Percentiles rank a stretch among this genome's conserved stretches.
Evolutionary conservation across 2,113 vertebrate genomes (phyloP).

Genomic region (Sciurus niger): DNA sequence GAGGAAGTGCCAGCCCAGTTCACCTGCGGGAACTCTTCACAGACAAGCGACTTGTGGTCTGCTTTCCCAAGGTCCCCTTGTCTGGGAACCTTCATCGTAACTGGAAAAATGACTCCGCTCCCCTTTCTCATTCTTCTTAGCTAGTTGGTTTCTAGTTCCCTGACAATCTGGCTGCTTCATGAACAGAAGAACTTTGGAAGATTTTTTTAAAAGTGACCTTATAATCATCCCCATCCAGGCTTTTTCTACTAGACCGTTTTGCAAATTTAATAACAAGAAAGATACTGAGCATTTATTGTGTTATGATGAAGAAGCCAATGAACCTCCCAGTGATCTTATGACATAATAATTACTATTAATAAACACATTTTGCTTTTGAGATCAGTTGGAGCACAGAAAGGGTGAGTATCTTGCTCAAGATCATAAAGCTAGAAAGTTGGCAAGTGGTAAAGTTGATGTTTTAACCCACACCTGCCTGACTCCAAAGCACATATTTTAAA

Average conservation of each 20-base stretch:
- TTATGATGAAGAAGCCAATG: background rate
- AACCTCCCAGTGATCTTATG: background rate
- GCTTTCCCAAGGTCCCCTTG: background rate
- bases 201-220: background rate
- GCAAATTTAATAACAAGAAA: background rate
- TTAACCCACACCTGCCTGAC: background rate
- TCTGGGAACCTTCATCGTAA: background rate
- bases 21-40: background rate
- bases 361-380: conserved; percentile 4
- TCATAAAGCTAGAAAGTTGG: background rate
- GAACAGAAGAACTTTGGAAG: background rate
- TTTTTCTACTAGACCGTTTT: background rate
- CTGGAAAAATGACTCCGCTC: background rate
- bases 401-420: background rate
- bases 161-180: background rate
- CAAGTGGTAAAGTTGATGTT: background rate
- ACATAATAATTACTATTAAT: background rate
- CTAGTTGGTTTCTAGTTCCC: background rate
- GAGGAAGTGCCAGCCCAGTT: background rate
- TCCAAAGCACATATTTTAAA: background rate
- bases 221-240: background rate
- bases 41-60: too few relatives aligned
- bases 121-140: background rate
- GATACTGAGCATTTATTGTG: background rate
- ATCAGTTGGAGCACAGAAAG: background rate